Evolutionary conservation across 2,888 invertebrate species (phyloP), one percentile per base, ranked within the genome.

Genomic region (Argynnis bischoffii): DNA sequence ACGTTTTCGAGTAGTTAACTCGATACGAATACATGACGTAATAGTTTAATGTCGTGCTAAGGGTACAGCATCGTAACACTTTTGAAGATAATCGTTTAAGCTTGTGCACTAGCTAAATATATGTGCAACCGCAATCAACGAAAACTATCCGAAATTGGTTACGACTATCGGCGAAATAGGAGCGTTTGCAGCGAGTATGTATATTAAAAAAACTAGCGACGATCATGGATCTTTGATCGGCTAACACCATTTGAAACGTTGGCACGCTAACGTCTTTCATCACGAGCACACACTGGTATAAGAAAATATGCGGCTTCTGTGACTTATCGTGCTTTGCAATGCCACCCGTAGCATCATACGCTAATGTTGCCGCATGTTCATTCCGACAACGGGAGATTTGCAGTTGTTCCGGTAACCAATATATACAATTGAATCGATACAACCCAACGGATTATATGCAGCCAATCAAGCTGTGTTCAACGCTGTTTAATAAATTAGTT

Each of bases 261-360:
- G 67, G 70, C 3, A 65, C 65, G 48, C 67, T 70, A 41, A 61
- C 67, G 0, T 70, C 63, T 14, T 55, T 55, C 5, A 67, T 70
- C 21, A 61, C 61, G 8, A 70, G 63, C 21, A 67, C 50, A 55
- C n/a, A n/a, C n/a, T n/a, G n/a, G n/a, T n/a, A n/a, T 5, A 69
- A 46, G 46, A 63, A 66, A 14, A 63, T 63, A 21, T 65, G 57
- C 6, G 67, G 56, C 15, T 54, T 56, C 15, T 63, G 55, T 55
- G 57, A 14, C 3, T 59, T 57, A 26, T 65, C 55, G 0, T 57
- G 64, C 16, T 67, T 67, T 13, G 47, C 59, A 31, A 41, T 55
- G 16, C 35, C 35, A 35, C 41, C 41, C 16, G 56, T 56, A 56
- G 56, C 56, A 41, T 56, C 56, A 16, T 41, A 41, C 16, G 41